Evolutionary conservation across 2,888 invertebrate genomes (phyloP), one percentile per base, ranked within the genome.

Genomic region (Heliothis peltigera): DNA sequence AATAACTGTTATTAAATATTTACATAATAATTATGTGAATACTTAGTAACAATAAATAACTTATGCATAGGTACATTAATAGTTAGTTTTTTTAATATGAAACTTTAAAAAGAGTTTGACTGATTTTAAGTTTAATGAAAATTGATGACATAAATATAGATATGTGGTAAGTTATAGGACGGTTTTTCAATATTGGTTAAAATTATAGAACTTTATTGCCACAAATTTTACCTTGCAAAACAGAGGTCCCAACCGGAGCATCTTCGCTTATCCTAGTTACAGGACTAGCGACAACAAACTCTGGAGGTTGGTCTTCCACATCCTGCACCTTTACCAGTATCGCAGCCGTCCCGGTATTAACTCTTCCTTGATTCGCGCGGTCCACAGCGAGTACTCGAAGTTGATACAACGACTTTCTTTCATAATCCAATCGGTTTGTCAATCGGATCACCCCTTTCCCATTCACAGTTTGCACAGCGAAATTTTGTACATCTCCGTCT

Each of bases 271-370:
- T 97, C 83, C 98, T 96, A 0, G 98, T 97, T n/a, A 98, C 97
- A 0, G 98, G 97, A 70, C 97, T 97, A 12, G 97, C 98, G 59
- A 97, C 96, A 22, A 98, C 96, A 91, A 99, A 99, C 87, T 98
- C 98, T 0, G 99, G 98, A 0, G 98, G 98, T 88, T 98, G 97
- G 89, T 99, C 99, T 89, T 98, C 98, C 21, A 98, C 96, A 92
- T 99, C 99, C 85, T 97, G 96, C 7, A 95, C 93, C 92, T 98
- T 98, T 6, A 98, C 96, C 72, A 98, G 94, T 77, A 98, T 96
- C 57, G 98, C 97, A 0, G 98, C 98, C 3, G 98, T 98, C 19
- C 98, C 98, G 0, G 98, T 98, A 87, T 98, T 98, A n/a, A 98
- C 96, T 7, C 96, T 93, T 39, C 97, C 96, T 90, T 97, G 96